Evolutionary conservation across 2,113 vertebrate species (phyloP).

Genomic region (Hiodon tergisus): DNA sequence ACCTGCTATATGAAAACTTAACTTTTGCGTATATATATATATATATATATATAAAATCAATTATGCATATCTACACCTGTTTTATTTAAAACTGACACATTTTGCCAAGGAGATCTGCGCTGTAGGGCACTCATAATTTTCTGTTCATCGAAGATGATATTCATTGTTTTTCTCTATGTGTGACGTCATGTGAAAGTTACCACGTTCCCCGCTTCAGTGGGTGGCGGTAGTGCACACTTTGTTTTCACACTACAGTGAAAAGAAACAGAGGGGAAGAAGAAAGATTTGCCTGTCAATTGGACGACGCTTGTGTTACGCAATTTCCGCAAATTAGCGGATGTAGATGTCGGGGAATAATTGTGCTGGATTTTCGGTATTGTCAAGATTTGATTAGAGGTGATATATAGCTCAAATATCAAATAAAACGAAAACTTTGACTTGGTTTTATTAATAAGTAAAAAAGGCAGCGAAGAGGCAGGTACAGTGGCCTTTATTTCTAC

Average conservation of each 20-base stretch:
- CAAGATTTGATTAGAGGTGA: not conserved
- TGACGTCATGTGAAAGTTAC: no score
- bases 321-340: slow-evolving; percentile 17
- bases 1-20: no score
- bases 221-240: not conserved
- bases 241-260: not conserved
- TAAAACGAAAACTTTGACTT: not conserved
- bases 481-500: not conserved
- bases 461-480: not conserved
- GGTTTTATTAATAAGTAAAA: not conserved
- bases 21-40: no score
- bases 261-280: not conserved
- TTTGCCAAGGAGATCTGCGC: no score
- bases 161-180: no score
- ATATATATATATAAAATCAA: no score
- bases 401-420: not conserved
- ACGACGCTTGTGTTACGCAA: not conserved
- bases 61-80: no score
- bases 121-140: no score
- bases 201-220: not conserved
- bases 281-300: not conserved
- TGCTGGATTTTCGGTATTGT: slow-evolving; percentile 4
- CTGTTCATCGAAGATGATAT: no score
- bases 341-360: slow-evolving; percentile 1
- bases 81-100: no score